These are phyloP conservation scores for Brachyhypopomus gauderio DNA, from an alignment of 2,113 vertebrate species.

Conservation along the genomic window DNA sequence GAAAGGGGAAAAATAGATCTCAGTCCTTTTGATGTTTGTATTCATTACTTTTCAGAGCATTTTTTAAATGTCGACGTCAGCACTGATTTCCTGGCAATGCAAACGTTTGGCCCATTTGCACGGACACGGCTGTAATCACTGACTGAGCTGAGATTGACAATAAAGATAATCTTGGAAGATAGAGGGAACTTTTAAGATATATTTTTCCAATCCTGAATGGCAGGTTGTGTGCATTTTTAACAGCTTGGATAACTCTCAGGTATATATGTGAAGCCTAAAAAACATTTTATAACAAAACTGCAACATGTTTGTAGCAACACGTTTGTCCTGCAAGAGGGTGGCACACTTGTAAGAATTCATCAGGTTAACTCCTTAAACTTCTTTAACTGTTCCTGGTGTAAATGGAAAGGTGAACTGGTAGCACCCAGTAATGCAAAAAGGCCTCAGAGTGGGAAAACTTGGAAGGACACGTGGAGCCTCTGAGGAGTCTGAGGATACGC, in stretches of 20 bases:
- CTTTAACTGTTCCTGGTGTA: not conserved
- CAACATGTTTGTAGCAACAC: too few relatives aligned
- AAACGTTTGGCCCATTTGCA: not conserved
- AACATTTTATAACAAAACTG: too few relatives aligned
- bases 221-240: not conserved
- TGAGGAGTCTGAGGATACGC: not conserved
- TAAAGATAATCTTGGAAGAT: not conserved
- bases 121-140: not conserved
- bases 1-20: not conserved
- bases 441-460: not conserved
- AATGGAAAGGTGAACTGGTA: not conserved
- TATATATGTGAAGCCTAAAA: too few relatives aligned
- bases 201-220: too few relatives aligned
- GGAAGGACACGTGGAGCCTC: not conserved
- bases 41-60: not conserved
- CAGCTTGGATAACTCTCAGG: not conserved
- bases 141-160: not conserved
- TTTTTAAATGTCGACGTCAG: not conserved
- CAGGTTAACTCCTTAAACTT: not conserved
- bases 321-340: too few relatives aligned
- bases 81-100: constrained; percentile 9
- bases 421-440: not conserved
- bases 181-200: too few relatives aligned
- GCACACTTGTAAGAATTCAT: not conserved
- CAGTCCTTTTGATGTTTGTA: too few relatives aligned